Evolutionary conservation across 2,113 vertebrate genomes (phyloP).

Genomic region (Thamnaconus septentrionalis): DNA sequence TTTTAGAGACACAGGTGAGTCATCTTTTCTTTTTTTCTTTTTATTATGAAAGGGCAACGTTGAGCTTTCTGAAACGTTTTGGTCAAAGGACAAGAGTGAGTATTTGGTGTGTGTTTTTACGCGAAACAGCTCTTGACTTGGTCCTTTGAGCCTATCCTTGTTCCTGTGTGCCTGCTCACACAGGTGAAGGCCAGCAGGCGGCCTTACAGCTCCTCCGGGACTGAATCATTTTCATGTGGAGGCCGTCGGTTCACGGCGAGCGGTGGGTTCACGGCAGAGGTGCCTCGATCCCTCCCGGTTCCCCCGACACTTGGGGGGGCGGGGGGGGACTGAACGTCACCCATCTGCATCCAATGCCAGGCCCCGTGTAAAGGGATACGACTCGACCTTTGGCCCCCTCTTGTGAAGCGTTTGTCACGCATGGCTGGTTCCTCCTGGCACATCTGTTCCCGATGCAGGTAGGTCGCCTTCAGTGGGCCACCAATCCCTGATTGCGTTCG

Average conservation of each 20-base stretch:
- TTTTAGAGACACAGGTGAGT: too few relatives aligned
- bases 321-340: constrained; percentile 64
- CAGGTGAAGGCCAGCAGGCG: too few relatives aligned
- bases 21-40: too few relatives aligned
- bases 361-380: constrained; percentile 68
- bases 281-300: too few relatives aligned
- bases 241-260: constrained; percentile 46
- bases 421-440: constrained; percentile 58
- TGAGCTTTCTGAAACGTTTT: neutral
- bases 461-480: constrained; percentile 7
- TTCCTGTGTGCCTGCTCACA: too few relatives aligned
- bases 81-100: neutral
- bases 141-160: too few relatives aligned
- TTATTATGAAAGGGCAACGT: too few relatives aligned
- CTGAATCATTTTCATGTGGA: constrained; percentile 31
- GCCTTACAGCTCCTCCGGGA: constrained; percentile 31
- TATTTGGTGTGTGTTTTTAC: too few relatives aligned
- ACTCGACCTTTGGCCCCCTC: constrained; percentile 59
- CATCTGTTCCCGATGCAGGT: constrained; percentile 73
- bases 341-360: constrained; percentile 68
- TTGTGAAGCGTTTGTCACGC: constrained; percentile 68
- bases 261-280: constrained; percentile 14
- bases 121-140: too few relatives aligned
- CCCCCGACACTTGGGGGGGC: constrained; percentile 7
- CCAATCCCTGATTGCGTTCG: neutral